These are phyloP conservation scores for Pteruthius melanotis DNA, from an alignment of 2,113 vertebrate species.

Conservation along the genomic window DNA sequence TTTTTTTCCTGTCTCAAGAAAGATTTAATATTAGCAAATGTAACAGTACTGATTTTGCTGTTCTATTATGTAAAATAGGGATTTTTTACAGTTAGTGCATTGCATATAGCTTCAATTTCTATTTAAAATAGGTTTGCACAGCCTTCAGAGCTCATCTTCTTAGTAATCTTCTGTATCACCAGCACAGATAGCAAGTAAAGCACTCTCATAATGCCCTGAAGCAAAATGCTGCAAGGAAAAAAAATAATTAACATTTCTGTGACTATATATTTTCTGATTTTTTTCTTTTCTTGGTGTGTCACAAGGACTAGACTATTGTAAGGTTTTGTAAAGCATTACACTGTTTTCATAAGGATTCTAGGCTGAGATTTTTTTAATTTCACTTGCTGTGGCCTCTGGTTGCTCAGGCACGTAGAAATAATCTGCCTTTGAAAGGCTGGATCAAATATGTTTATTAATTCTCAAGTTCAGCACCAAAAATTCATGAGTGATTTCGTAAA, in stretches of 20 bases:
- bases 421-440: neutral
- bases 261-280: neutral
- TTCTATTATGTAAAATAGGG: neutral
- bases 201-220: slow-evolving; percentile 78
- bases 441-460: neutral
- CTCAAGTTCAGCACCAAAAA: neutral
- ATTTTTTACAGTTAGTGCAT: neutral
- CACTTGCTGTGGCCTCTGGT: neutral
- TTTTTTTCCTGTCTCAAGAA: neutral
- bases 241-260: neutral
- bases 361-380: neutral
- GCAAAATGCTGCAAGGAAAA: slow-evolving; percentile 72
- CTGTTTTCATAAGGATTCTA: neutral
- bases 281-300: neutral
- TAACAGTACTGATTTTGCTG: neutral
- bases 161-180: slow-evolving; percentile 74
- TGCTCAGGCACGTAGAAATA: neutral
- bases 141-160: neutral
- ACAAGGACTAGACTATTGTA: neutral
- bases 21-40: neutral
- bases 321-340: neutral
- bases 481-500: neutral
- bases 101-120: neutral
- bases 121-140: neutral
- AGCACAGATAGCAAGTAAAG: slow-evolving; percentile 75